Evolutionary conservation across 2,113 vertebrate genomes (phyloP).

Genomic region (Phalacrocorax pelagicus): DNA sequence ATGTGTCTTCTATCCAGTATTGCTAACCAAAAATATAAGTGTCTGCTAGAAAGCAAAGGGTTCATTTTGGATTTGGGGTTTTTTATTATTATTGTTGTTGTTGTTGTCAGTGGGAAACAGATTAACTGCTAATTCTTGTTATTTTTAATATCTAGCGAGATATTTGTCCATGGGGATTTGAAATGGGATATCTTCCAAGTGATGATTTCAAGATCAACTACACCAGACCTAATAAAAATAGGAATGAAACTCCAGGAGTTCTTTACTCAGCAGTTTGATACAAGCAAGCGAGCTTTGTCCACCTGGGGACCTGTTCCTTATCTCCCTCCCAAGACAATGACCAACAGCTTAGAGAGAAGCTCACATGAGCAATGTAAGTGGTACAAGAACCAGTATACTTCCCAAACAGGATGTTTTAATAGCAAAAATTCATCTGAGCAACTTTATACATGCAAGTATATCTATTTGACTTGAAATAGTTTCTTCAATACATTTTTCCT

Average conservation of each 20-base stretch:
- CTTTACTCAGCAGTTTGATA: conserved; percentile 98
- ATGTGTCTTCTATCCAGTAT: not conserved
- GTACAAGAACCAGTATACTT: not conserved
- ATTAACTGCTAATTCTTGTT: conserved; percentile 9
- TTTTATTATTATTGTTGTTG: no score
- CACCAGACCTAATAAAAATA: conserved; percentile 98
- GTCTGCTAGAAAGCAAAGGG: not conserved
- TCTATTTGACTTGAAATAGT: not conserved
- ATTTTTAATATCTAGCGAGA: conserved; percentile 79
- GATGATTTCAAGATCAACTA: conserved; percentile 98
- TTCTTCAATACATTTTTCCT: not conserved
- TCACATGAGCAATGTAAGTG: conserved; percentile 88
- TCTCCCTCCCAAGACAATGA: conserved; percentile 87
- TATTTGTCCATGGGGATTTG: conserved; percentile 96
- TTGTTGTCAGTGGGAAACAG: not conserved
- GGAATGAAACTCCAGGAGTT: conserved; percentile 99
- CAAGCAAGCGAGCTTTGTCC: conserved; percentile 95
- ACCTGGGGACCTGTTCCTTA: conserved; percentile 97
- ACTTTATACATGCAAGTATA: not conserved
- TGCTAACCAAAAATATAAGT: not conserved
- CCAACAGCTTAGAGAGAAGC: conserved; percentile 85
- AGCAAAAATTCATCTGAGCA: not conserved
- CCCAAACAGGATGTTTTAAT: not conserved
- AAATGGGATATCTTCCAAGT: conserved; percentile 99
- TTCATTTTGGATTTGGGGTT: not conserved